These are phyloP conservation scores for Rhabdomys pumilio DNA, from an alignment of 2,797 vertebrate genomes.

Conservation along the genomic window DNA sequence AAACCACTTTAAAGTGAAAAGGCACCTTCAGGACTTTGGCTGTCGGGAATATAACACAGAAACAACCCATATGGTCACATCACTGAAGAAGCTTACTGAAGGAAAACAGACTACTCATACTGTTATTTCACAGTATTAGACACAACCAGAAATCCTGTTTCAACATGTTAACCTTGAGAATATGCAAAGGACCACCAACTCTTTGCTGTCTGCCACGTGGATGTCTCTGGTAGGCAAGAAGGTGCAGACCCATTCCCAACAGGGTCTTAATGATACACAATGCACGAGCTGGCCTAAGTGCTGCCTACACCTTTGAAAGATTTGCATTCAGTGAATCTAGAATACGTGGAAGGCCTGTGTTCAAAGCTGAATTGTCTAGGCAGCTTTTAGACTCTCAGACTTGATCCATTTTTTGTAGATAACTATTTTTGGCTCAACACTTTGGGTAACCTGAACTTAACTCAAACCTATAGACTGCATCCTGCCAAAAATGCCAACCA, in stretches of 20 bases:
- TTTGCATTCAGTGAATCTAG: constrained; percentile 88
- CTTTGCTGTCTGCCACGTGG: constrained; percentile 92
- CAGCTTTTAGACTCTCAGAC: constrained; percentile 91
- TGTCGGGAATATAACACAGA: not conserved
- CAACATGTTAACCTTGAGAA: constrained; percentile 95
- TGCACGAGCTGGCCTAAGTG: constrained; percentile 95
- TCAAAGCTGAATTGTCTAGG: constrained; percentile 95
- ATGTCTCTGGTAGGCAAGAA: constrained; percentile 94
- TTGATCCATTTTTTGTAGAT: not conserved
- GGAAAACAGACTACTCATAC: not conserved
- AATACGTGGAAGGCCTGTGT: not conserved
- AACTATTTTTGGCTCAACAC: not conserved
- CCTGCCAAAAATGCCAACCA: constrained; percentile 95
- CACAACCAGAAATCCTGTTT: constrained; percentile 94
- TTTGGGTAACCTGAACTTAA: constrained; percentile 92
- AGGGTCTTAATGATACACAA: constrained; percentile 94
- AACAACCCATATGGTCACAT: not conserved
- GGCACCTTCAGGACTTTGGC: not conserved
- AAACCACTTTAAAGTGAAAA: constrained; percentile 92
- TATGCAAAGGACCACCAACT: not conserved
- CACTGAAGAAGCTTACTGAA: not conserved
- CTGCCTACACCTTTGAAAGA: constrained; percentile 86
- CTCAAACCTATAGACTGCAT: constrained; percentile 95
- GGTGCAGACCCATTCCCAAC: constrained; percentile 93
- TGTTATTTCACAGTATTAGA: not conserved